Evolutionary conservation across 2,888 invertebrate genomes (phyloP).

Genomic region (Sphecodes monilicornis): DNA sequence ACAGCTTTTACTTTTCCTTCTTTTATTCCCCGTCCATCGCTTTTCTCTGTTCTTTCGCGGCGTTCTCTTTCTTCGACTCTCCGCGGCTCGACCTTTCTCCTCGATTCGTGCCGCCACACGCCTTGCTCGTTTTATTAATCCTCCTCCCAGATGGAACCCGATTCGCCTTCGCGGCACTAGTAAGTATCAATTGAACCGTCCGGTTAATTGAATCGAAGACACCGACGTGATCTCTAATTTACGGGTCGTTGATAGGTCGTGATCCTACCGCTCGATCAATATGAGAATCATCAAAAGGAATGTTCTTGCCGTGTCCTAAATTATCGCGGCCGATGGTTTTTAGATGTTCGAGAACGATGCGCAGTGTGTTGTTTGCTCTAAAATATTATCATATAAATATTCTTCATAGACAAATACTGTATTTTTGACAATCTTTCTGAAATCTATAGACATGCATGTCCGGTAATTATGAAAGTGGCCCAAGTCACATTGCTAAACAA

Average conservation of each 20-base stretch:
- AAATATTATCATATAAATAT: no score
- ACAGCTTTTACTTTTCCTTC: background rate
- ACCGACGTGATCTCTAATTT: conserved; percentile 27
- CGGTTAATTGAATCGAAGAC: conserved; percentile 44
- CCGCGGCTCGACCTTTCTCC: background rate
- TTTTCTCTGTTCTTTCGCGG: background rate
- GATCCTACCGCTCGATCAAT: conserved; percentile 13
- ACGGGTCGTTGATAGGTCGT: conserved; percentile 32
- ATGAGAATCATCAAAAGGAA: conserved; percentile 9
- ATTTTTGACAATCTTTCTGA: no score
- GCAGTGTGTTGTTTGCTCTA: no score
- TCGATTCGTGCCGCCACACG: background rate
- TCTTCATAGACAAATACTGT: no score
- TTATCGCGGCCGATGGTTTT: conserved; percentile 16
- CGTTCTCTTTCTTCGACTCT: background rate
- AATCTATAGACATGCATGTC: no score
- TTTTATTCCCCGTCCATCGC: background rate
- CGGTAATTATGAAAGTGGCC: no score
- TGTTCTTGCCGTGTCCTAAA: conserved; percentile 12
- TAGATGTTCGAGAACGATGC: background rate
- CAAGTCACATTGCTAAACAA: no score
- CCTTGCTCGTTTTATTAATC: conserved; percentile 17
- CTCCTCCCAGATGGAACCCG: conserved; percentile 9
- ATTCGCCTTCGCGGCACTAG: background rate
- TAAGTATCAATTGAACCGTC: conserved; percentile 21